Percentiles rank a stretch among this genome's conserved stretches.
These are phyloP conservation scores for Geotrypetes seraphini DNA, from an alignment of 2,797 vertebrate species.

Conservation along the genomic window DNA sequence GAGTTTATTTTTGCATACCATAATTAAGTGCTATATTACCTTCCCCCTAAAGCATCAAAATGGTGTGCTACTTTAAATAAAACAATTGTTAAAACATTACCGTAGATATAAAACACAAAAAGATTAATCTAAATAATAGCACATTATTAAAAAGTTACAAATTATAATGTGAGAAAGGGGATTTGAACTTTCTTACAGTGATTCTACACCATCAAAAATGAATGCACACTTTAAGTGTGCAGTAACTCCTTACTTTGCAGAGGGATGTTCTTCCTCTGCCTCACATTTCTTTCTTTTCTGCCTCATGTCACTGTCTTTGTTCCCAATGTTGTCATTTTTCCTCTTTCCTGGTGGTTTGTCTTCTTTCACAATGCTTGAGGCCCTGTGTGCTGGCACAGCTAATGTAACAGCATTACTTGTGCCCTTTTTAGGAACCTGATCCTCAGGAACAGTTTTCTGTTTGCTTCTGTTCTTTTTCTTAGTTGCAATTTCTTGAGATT, in stretches of 20 bases:
- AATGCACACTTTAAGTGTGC: too few relatives aligned
- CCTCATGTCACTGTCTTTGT: conserved; percentile 4
- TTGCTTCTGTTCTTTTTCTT: background rate
- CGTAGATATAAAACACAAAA: too few relatives aligned
- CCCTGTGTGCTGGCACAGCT: background rate
- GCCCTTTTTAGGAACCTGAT: fast-evolving
- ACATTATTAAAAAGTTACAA: too few relatives aligned
- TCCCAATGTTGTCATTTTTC: background rate
- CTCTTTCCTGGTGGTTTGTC: conserved; percentile 33
- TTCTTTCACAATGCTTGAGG: background rate
- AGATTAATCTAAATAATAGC: too few relatives aligned
- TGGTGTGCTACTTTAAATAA: too few relatives aligned
- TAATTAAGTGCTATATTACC: too few relatives aligned
- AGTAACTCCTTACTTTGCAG: conserved; percentile 64
- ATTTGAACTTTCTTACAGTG: too few relatives aligned
- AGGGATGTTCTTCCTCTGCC: conserved; percentile 21
- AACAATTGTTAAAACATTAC: too few relatives aligned
- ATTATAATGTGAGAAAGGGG: too few relatives aligned
- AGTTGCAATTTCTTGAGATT: background rate
- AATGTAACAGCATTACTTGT: fast-evolving
- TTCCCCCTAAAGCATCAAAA: too few relatives aligned
- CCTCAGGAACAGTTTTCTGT: background rate
- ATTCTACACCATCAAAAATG: too few relatives aligned
- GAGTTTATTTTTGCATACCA: too few relatives aligned
- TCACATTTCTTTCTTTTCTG: conserved; percentile 47